Percentiles rank a stretch among this genome's conserved stretches.
phyloP scores from a whole-genome alignment of 1,140 invertebrate genomes.

The Ctenoplectra terminalis region DNA sequence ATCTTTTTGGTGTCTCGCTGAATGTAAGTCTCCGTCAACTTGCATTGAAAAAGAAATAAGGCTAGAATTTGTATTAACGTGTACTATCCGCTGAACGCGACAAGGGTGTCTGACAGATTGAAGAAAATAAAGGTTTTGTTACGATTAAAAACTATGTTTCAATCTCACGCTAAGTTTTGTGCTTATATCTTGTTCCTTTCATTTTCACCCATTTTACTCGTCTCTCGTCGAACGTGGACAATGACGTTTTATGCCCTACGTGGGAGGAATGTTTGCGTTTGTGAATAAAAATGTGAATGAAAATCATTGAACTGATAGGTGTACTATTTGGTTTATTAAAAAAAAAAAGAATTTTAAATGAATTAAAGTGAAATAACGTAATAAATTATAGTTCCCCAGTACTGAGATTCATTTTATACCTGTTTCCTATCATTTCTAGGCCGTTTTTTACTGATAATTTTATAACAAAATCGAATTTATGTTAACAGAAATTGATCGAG shows the following conservation, averaged over 20 bases:
- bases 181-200: background rate
- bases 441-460: background rate
- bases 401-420: no score
- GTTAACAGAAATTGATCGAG: background rate
- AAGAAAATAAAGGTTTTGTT: background rate
- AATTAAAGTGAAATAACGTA: no score
- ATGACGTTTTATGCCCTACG: background rate
- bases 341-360: no score
- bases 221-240: background rate
- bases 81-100: background rate
- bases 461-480: background rate
- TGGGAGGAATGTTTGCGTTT: background rate
- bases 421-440: background rate
- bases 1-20: slow-evolving; percentile 3
- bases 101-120: background rate
- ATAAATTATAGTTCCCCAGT: background rate
- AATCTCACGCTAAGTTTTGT: background rate
- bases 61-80: background rate
- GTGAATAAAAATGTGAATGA: background rate
- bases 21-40: background rate
- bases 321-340: no score
- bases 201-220: background rate
- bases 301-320: no score
- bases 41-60: background rate
- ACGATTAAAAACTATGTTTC: background rate